A percentile compares a stretch with the other conserved stretches of the same genome.
Evolutionary conservation across 2,888 invertebrate genomes (phyloP).

Genomic region (Meghimatium bilineatum): DNA sequence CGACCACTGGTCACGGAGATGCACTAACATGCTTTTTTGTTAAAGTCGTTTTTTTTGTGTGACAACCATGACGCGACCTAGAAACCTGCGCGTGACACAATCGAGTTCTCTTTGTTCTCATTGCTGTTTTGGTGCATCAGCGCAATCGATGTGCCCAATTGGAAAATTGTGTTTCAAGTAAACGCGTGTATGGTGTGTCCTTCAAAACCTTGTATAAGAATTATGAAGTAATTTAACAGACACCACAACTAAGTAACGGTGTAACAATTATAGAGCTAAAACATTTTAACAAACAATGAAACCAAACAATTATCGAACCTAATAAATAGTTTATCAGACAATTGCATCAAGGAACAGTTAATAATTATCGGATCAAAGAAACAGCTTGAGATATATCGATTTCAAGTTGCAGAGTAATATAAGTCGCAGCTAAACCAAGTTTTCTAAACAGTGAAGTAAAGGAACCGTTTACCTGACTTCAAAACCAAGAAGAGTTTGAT

Average conservation of each 20-base stretch:
- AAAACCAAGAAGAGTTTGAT: no score
- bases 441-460: no score
- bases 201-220: not conserved
- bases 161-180: slow-evolving; percentile 4
- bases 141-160: not conserved
- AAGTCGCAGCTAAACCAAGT: no score
- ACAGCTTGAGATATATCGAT: no score
- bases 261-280: not conserved
- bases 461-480: no score
- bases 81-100: slow-evolving; percentile 27
- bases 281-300: no score
- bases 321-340: no score
- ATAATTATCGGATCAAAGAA: no score
- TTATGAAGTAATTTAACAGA: not conserved
- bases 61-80: slow-evolving; percentile 19
- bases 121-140: not conserved
- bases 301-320: no score
- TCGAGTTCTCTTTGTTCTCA: not conserved
- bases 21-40: slow-evolving; percentile 5
- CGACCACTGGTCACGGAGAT: slow-evolving; percentile 21
- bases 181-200: not conserved
- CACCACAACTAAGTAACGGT: not conserved
- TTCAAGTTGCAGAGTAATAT: no score
- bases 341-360: no score
- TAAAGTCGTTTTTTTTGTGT: not conserved